Evolutionary conservation across 2,797 vertebrate species (phyloP).

Genomic region (Trachops cirrhosus): DNA sequence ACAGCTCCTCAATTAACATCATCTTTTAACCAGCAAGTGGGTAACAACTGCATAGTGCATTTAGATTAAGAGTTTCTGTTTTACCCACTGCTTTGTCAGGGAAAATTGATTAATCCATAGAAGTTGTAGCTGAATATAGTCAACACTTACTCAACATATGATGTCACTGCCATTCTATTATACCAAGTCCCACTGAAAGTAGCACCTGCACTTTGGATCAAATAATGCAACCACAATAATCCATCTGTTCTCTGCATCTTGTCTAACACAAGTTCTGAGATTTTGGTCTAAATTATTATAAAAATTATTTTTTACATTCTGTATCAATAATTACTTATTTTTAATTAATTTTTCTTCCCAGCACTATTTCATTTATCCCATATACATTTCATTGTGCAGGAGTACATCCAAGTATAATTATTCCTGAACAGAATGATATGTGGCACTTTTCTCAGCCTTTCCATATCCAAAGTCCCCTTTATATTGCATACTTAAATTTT

Average conservation of each 20-base stretch:
- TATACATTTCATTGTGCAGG: background rate
- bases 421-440: background rate
- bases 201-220: background rate
- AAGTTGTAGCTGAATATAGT: background rate
- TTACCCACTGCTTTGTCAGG: background rate
- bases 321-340: background rate
- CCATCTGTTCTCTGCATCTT: background rate
- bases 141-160: background rate
- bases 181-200: background rate
- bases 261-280: background rate
- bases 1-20: background rate
- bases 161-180: background rate
- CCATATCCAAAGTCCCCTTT: background rate
- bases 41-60: background rate
- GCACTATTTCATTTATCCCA: background rate
- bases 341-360: background rate
- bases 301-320: background rate
- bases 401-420: background rate
- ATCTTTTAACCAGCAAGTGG: background rate
- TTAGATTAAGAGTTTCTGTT: background rate
- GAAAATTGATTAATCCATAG: background rate
- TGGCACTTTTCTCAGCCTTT: background rate
- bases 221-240: background rate
- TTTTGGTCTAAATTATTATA: background rate
- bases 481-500: background rate